Evolutionary conservation across 1,140 invertebrate genomes (phyloP).

Genomic region (Drosophila orosa): DNA sequence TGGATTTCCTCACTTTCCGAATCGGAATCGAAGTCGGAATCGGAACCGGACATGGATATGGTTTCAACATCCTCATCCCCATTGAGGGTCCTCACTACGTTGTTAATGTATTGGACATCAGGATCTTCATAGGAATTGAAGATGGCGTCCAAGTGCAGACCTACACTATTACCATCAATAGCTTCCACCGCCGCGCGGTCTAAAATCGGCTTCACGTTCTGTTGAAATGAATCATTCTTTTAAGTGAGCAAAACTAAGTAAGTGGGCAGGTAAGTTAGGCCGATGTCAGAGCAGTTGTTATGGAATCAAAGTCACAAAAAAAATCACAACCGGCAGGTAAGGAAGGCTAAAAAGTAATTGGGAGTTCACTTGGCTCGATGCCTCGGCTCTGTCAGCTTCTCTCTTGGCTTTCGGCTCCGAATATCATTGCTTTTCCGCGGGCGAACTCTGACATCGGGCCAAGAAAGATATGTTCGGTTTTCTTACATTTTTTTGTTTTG

Average conservation of each 20-base stretch:
- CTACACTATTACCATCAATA: neutral
- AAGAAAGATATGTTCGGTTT: neutral
- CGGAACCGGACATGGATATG: neutral
- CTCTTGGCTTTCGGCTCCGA: too few relatives aligned
- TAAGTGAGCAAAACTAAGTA: neutral
- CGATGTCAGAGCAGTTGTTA: conserved; percentile 14
- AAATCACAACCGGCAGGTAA: neutral
- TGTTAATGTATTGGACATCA: neutral
- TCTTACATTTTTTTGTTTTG: neutral
- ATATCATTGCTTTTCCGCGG: neutral
- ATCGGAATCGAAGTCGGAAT: neutral
- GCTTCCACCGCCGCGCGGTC: neutral
- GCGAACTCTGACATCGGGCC: conserved; percentile 6
- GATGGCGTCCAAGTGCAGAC: neutral
- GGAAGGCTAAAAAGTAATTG: neutral
- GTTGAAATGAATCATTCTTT: conserved; percentile 4
- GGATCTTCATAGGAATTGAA: neutral
- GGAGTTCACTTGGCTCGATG: neutral
- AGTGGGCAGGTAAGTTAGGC: neutral
- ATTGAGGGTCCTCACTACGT: neutral
- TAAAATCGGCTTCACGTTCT: neutral
- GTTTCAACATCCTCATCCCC: neutral
- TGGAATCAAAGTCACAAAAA: conserved; percentile 1
- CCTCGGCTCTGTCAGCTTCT: too few relatives aligned
- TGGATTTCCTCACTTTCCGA: too few relatives aligned